These are phyloP conservation scores for Danaus plexippus DNA, from an alignment of 1,140 invertebrate species.

Conservation along the genomic window DNA sequence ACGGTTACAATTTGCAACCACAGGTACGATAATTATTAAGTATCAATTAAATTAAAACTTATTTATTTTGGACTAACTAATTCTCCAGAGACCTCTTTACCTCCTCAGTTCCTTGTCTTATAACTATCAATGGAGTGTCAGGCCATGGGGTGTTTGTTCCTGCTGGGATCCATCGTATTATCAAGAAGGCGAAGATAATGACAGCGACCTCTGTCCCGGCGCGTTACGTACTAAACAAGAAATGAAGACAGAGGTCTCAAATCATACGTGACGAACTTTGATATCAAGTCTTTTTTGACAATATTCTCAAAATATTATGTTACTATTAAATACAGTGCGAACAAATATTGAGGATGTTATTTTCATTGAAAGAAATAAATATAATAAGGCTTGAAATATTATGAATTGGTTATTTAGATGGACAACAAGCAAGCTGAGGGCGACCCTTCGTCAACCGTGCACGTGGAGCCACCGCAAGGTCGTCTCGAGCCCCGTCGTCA, in stretches of 20 bases:
- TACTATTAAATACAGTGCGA: constrained; percentile 1
- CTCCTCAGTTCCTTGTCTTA: constrained; percentile 26
- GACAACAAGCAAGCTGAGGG: too few relatives aligned
- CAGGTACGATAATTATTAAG: constrained; percentile 24
- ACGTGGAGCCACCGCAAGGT: too few relatives aligned
- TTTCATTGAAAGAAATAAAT: not conserved
- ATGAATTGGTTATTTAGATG: not conserved
- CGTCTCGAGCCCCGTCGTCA: constrained; percentile 6
- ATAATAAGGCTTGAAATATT: not conserved
- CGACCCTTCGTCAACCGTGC: too few relatives aligned
- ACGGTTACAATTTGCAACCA: constrained; percentile 37
- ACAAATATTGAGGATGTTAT: constrained; percentile 1
- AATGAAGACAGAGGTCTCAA: not conserved
- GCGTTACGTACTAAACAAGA: not conserved
- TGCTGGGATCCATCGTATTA: constrained; percentile 7
- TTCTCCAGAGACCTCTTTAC: not conserved
- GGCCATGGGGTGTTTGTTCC: constrained; percentile 21
- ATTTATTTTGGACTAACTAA: not conserved
- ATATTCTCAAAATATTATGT: not conserved
- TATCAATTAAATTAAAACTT: not conserved
- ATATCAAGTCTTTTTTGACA: not conserved
- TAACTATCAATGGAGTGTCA: constrained; percentile 22
- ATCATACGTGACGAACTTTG: not conserved
- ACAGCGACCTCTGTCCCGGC: constrained; percentile 1
- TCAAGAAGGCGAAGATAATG: not conserved